A percentile compares a stretch with the other conserved stretches of the same genome.
Evolutionary conservation across 2,113 vertebrate species (phyloP).

Genomic region (Neolamprologus modestus): DNA sequence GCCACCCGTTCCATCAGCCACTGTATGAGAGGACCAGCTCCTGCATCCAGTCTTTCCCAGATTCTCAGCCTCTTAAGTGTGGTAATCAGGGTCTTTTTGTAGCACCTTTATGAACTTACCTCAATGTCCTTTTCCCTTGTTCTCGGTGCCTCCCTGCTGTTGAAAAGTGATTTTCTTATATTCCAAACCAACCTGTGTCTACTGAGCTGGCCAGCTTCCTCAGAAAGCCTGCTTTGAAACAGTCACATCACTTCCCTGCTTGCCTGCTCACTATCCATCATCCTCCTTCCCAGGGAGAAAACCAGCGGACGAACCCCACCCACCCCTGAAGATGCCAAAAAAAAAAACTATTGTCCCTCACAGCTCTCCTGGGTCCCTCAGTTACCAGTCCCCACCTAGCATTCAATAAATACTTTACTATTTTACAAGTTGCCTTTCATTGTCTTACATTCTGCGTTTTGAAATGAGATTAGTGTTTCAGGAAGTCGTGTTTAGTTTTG

Average conservation of each 20-base stretch:
- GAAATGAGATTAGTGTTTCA: background rate
- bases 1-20: background rate
- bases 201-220: background rate
- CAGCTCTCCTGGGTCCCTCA: background rate
- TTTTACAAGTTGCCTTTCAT: background rate
- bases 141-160: background rate
- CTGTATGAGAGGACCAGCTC: background rate
- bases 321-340: background rate
- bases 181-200: background rate
- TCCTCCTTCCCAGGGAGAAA: background rate
- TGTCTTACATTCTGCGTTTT: background rate
- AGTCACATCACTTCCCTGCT: background rate
- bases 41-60: background rate
- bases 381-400: background rate
- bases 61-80: background rate
- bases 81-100: background rate
- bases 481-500: background rate
- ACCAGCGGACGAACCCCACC: background rate
- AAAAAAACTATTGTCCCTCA: accelerated
- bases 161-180: background rate
- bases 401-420: background rate
- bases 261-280: background rate
- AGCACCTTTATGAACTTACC: background rate
- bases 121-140: background rate
- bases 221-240: background rate